Evolutionary conservation across 1,140 invertebrate genomes (phyloP), one percentile per base, ranked within the genome.

Genomic region (Odontomachus brunneus): DNA sequence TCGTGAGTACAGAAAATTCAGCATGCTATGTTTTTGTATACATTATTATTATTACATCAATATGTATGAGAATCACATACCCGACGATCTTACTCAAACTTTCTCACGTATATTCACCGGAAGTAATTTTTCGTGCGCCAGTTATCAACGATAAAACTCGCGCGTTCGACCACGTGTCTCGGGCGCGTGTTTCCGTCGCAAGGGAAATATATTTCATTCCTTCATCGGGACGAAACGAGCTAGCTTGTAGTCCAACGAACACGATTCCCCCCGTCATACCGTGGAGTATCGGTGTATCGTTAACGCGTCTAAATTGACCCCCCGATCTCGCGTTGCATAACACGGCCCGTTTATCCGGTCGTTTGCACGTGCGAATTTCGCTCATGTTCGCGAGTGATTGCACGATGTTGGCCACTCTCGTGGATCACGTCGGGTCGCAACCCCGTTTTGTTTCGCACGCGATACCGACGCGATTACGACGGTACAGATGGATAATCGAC

Each of bases 401-500:
- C 44, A 66, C 75, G 75, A 57, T 48, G n/a, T 44, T 55, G 63
- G 49, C 74, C 19, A 53, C 62, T 76, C 62, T 76, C 26, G 44
- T 38, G 49, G 75, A 80, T 80, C 75, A 69, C 75, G 75, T 80
- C 22, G 75, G 75, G 75, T 80, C 75, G 75, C 75, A 80, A 80
- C 75, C 75, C 75, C 65, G 51, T 80, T 80, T 80, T 67, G 75
- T 57, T 80, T 80, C 75, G 65, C 75, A 80, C 75, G 75, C 75
- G 75, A 80, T 80, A 69, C 75, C 51, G 65, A n/a, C 51, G 75
- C 51, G 75, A 80, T 80, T 80, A 57, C 51, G 73, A 66, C 73
- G 51, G 65, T 44, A 44, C 63, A 80, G 75, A 80, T 80, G 51
- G 75, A 80, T 80, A 80, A 80, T 80, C 38, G 75, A 71, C 75